A percentile compares a stretch with the other conserved stretches of the same genome.
Conservation (phyloP, 2,797 vertebrate species). For the Petrocephalus schoutedeni region DNA sequence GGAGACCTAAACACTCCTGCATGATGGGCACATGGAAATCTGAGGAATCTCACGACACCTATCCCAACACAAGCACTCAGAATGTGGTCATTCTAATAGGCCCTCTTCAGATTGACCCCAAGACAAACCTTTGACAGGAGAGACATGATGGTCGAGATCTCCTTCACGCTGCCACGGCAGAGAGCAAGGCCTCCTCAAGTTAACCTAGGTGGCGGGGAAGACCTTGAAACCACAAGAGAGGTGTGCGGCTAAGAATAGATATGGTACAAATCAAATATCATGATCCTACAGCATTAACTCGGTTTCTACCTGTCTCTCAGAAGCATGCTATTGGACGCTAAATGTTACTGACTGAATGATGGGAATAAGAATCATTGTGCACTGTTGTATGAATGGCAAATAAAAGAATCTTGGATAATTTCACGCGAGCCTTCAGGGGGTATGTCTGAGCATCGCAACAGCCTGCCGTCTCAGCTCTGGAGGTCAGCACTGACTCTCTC, state of each 20-base stretch:
- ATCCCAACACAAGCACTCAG: conserved; percentile 13
- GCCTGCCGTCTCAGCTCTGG: neutral
- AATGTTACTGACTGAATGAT: neutral
- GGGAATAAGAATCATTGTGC: neutral
- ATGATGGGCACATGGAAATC: conserved; percentile 28
- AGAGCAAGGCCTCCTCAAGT: conserved; percentile 46
- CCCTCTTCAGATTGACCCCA: conserved; percentile 34
- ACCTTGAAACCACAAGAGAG: neutral
- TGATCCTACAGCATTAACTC: neutral
- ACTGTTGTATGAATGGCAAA: neutral
- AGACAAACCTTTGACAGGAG: conserved; percentile 46
- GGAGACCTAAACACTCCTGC: conserved; percentile 38
- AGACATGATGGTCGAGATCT: conserved; percentile 53
- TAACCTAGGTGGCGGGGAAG: neutral
- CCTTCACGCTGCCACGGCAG: conserved; percentile 50
- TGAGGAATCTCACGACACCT: neutral
- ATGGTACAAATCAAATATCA: neutral
- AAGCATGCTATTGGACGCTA: neutral
- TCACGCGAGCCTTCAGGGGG: neutral
- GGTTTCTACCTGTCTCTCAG: neutral
- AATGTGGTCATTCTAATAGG: conserved; percentile 48
- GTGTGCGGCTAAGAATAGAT: neutral
- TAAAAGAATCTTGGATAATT: neutral
- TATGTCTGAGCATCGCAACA: neutral
- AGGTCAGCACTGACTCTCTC: neutral